Base-by-base conservation (phyloP, 2,113 vertebrate genomes). In the Nipponia nippon region DNA sequence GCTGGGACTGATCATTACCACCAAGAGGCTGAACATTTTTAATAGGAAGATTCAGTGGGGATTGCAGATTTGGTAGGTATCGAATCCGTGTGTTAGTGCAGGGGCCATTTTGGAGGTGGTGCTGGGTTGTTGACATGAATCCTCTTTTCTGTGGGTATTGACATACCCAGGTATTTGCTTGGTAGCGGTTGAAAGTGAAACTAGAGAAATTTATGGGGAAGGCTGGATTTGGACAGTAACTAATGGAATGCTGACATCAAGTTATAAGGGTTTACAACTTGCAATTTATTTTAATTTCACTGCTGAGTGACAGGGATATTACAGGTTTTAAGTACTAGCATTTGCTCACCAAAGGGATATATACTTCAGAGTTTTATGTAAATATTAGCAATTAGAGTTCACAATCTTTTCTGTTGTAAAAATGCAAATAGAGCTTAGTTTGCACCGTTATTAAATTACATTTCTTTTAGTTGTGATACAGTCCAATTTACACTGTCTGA, bases 31-130 rank as follows among this genome's bases (percentile, higher is more conserved):
- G 78, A 32, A 38, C 23, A 3, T 40, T n/a, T 63, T 30, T 42
- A 29, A 11, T 8, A 7, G 2, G n/a, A 36, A 17, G 11, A 26
- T 58, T 61, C 65, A 20, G 38, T 4, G 9, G 32, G 26, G 34
- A 16, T 2, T 47, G 56, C 11, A 61, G n/a, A 5, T 56, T 23
- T 38, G 25, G 82, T 3, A 50, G 27, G 12, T 62, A 29, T 3
- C 0, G 0, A 72, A 30, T 12, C 8, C 1, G 4, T 18, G 21
- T 44, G 47, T 46, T 7, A 52, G 56, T 13, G 52, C 75, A 49
- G 44, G 63, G 70, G 40, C 46, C 2, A 2, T 38, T 76, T 66
- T 69, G 83, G 53, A 69, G 47, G 29, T 10, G 16, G 47, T 65
- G 69, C 21, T 47, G 38, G 16, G 32, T 4, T 50, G 25, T 66